Evolutionary conservation across 2,888 invertebrate genomes (phyloP).

Genomic region (Dynastes hyllus): DNA sequence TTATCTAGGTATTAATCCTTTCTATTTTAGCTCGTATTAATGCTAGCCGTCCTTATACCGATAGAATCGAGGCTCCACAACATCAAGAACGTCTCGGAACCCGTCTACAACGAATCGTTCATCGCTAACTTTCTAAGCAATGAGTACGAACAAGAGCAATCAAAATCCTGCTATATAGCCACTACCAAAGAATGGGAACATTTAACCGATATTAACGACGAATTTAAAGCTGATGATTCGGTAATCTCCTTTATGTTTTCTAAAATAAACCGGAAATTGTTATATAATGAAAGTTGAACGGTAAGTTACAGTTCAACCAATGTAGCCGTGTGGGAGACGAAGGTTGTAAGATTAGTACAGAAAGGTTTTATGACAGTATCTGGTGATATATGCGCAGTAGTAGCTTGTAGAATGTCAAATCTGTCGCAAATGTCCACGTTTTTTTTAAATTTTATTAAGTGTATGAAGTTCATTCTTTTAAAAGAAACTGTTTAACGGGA

Average conservation of each 20-base stretch:
- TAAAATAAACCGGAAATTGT: conserved; percentile 5
- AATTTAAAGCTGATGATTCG: conserved; percentile 60
- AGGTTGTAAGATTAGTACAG: too few species aligned
- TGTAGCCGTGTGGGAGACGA: too few species aligned
- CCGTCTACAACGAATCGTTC: conserved; percentile 52
- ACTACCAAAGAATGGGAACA: conserved; percentile 67
- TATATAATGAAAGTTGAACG: background rate
- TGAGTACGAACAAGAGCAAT: conserved; percentile 62
- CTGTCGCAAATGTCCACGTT: too few species aligned
- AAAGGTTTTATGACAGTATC: too few species aligned
- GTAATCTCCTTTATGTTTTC: conserved; percentile 56
- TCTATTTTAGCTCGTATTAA: conserved; percentile 37
- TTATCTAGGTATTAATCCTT: too few species aligned
- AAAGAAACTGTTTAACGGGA: too few species aligned
- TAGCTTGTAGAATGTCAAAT: too few species aligned
- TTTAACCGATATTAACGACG: conserved; percentile 66
- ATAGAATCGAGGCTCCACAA: background rate
- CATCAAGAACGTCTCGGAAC: background rate
- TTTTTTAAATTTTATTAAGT: too few species aligned
- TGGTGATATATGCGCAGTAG: too few species aligned
- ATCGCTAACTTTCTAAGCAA: conserved; percentile 59
- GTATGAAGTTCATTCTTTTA: too few species aligned
- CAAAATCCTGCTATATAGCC: conserved; percentile 65
- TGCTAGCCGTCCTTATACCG: conserved; percentile 7
- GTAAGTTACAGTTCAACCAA: background rate